Evolutionary conservation across 2,888 invertebrate genomes (phyloP).

Genomic region (Acanthoscelides obtectus): DNA sequence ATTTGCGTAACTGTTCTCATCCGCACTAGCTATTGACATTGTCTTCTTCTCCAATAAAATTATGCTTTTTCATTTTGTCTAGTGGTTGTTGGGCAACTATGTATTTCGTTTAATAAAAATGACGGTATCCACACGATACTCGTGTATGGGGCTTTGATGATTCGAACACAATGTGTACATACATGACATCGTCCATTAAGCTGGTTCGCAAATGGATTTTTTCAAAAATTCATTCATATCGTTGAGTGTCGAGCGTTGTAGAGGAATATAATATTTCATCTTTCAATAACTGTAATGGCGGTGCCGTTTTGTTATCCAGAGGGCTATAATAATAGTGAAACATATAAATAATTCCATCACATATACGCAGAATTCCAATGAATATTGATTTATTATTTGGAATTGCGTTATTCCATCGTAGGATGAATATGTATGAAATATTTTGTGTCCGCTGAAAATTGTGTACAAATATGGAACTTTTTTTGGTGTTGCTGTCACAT

Average conservation of each 20-base stretch:
- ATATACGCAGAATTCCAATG: neutral
- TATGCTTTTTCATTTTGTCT: too few relatives aligned
- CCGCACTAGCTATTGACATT: too few relatives aligned
- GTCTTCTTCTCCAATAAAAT: too few relatives aligned
- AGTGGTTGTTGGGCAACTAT: too few relatives aligned
- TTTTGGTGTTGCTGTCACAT: neutral
- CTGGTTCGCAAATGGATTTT: neutral
- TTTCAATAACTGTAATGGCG: neutral
- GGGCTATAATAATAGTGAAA: neutral
- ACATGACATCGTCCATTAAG: neutral
- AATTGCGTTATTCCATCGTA: neutral
- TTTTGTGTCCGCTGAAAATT: neutral
- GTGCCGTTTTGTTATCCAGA: neutral
- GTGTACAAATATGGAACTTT: neutral
- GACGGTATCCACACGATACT: too few relatives aligned
- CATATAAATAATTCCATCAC: neutral
- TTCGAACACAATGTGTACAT: too few relatives aligned
- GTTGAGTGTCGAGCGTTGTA: neutral
- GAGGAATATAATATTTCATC: neutral
- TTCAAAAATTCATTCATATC: neutral
- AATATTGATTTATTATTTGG: neutral
- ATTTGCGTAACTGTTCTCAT: too few relatives aligned
- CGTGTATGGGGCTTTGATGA: too few relatives aligned
- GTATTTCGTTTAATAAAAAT: too few relatives aligned
- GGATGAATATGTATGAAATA: neutral